Conservation (phyloP, 1,140 invertebrate species). For the Bombus waltoni region DNA sequence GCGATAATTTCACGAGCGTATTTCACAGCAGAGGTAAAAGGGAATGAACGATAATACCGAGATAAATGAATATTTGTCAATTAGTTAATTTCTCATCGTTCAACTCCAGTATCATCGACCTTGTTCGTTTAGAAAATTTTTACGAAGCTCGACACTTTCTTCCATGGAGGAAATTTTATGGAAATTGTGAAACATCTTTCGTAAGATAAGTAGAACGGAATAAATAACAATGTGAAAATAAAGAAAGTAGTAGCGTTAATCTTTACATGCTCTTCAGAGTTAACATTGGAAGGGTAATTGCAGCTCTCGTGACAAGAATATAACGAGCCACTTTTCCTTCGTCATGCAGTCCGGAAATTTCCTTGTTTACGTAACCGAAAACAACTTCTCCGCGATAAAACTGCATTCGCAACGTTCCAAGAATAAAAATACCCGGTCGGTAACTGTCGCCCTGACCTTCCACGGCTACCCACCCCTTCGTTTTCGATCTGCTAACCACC, state of each 20-base stretch:
- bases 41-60: no score
- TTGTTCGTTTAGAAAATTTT: no score
- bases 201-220: not conserved
- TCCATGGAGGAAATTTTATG: not conserved
- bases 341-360: not conserved
- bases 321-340: not conserved
- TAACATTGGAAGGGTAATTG: not conserved
- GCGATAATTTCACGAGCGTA: no score
- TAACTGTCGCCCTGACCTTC: slow-evolving; percentile 45
- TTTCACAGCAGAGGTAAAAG: no score
- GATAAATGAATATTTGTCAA: no score
- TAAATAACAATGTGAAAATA: not conserved
- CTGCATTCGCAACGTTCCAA: slow-evolving; percentile 5
- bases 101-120: no score
- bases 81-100: no score
- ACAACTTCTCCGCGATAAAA: slow-evolving; percentile 1
- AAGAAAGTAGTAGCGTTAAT: not conserved
- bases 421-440: slow-evolving; percentile 16
- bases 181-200: not conserved
- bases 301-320: not conserved
- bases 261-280: not conserved
- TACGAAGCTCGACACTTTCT: no score
- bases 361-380: slow-evolving; percentile 16
- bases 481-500: slow-evolving; percentile 37
- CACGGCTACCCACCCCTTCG: slow-evolving; percentile 38